A percentile compares a stretch with the other conserved stretches of the same genome.
Evolutionary conservation across 2,797 vertebrate genomes (phyloP).

Genomic region (Cuculus canorus): DNA sequence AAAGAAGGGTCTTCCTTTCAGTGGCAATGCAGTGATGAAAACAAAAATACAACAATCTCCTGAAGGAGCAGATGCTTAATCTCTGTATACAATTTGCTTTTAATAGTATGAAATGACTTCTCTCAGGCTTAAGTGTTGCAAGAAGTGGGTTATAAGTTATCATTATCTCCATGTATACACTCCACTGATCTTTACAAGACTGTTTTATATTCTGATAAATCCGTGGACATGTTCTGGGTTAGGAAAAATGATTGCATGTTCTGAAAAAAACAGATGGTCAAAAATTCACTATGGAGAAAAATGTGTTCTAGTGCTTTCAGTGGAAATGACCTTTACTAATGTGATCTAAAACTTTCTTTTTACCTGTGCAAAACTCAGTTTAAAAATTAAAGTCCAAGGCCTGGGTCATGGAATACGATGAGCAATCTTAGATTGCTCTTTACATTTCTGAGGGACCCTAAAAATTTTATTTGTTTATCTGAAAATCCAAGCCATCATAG

Average conservation of each 20-base stretch:
- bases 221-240: background rate
- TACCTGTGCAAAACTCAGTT: background rate
- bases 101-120: background rate
- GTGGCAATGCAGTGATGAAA: background rate
- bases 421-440: background rate
- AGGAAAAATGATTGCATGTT: background rate
- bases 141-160: background rate
- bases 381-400: background rate
- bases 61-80: background rate
- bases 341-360: background rate
- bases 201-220: background rate
- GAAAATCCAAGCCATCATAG: background rate
- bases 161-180: background rate
- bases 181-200: background rate
- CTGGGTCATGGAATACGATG: background rate
- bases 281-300: background rate
- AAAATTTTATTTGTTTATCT: background rate
- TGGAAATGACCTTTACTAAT: background rate
- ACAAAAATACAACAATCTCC: background rate
- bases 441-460: background rate
- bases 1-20: background rate
- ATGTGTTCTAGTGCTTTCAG: background rate
- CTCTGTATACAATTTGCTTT: background rate
- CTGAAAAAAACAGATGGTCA: background rate
- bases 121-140: conserved; percentile 25